Percentiles rank a stretch among this genome's conserved stretches.
phyloP scores from a whole-genome alignment of 2,888 invertebrate species.

The Rhingia campestris region DNA sequence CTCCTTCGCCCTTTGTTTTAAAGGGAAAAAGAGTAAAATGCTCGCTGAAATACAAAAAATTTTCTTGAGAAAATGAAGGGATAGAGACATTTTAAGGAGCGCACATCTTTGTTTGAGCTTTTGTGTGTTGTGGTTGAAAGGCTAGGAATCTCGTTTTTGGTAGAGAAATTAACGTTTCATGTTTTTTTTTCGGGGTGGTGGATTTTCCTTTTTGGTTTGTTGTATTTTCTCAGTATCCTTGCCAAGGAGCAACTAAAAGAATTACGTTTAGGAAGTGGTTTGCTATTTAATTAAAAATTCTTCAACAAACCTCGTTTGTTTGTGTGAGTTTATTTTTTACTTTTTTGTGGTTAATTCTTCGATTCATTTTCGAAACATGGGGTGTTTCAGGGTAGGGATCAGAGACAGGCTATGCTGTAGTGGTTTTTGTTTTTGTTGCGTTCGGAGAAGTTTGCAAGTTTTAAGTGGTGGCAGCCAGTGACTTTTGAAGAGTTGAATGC shows the following conservation, averaged over 20 bases:
- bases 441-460: constrained; percentile 24
- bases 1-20: too few relatives aligned
- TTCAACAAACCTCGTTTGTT: constrained; percentile 44
- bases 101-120: constrained; percentile 47
- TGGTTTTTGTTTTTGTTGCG: constrained; percentile 13
- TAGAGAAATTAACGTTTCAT: constrained; percentile 7
- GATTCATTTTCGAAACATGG: not conserved
- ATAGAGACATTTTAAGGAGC: constrained; percentile 47
- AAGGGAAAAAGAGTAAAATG: too few relatives aligned
- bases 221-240: constrained; percentile 6
- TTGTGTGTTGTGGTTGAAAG: constrained; percentile 54
- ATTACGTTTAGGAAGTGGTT: constrained; percentile 64
- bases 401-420: constrained; percentile 12
- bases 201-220: not conserved
- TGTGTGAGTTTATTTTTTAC: not conserved
- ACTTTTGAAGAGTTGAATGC: constrained; percentile 69
- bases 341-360: constrained; percentile 33
- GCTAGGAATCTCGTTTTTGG: constrained; percentile 41
- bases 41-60: not conserved
- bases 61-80: constrained; percentile 32
- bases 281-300: constrained; percentile 72
- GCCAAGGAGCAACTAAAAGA: constrained; percentile 25
- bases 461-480: constrained; percentile 35
- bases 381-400: constrained; percentile 5
- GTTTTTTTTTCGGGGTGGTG: not conserved